Conservation (phyloP, 2,113 vertebrate genomes). For the Gallinago jamesoni region DNA sequence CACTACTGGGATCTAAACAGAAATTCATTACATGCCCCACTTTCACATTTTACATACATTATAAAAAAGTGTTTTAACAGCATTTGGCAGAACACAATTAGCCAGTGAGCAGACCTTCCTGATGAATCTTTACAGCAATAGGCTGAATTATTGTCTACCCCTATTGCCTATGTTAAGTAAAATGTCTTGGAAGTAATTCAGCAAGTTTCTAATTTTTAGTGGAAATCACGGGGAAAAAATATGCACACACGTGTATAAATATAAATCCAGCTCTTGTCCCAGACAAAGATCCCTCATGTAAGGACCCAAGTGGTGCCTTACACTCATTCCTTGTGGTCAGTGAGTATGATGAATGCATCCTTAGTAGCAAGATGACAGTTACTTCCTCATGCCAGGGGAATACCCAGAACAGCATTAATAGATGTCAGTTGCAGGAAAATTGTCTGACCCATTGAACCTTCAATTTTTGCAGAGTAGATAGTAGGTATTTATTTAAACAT, state of each 20-base stretch:
- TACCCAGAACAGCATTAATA: background rate
- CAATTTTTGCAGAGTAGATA: background rate
- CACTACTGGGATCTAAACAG: background rate
- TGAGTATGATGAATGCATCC: background rate
- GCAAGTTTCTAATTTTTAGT: background rate
- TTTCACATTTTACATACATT: background rate
- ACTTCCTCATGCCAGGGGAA: conserved; percentile 1
- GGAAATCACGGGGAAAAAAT: background rate
- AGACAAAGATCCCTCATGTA: background rate
- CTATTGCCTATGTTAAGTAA: background rate
- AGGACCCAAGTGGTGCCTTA: background rate
- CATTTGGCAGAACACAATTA: background rate
- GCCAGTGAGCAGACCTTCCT: background rate
- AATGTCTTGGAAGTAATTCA: background rate
- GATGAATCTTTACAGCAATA: background rate
- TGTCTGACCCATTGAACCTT: background rate
- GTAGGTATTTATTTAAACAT: background rate
- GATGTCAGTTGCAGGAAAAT: background rate
- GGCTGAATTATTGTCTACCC: background rate
- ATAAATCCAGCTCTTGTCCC: conserved; percentile 20
- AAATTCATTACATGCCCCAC: background rate
- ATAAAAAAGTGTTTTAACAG: background rate
- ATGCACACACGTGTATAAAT: background rate
- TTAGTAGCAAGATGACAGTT: conserved; percentile 42
- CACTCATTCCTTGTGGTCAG: background rate